Evolutionary conservation across 1,140 invertebrate species (phyloP).

Genomic region (Apolygus lucorum): DNA sequence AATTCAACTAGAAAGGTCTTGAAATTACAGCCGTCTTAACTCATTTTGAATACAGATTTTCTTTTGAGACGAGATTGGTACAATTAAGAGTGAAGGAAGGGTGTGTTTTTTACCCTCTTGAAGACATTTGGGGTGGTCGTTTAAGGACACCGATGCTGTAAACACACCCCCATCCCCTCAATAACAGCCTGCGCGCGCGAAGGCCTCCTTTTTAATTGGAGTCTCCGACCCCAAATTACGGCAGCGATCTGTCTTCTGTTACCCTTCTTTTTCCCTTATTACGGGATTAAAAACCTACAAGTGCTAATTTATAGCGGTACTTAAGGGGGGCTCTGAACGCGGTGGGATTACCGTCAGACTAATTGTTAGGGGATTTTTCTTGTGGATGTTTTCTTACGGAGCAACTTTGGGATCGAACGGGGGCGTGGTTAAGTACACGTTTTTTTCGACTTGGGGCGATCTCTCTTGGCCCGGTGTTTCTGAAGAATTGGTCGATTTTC

Average conservation of each 20-base stretch:
- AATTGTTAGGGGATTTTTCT: slow-evolving; percentile 24
- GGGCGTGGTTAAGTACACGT: neutral
- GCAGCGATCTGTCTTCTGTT: slow-evolving; percentile 19
- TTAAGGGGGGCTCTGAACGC: slow-evolving; percentile 10
- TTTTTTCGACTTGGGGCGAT: too few species aligned
- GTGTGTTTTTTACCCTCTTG: slow-evolving; percentile 9
- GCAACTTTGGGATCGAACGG: neutral
- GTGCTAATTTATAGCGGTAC: slow-evolving; percentile 25
- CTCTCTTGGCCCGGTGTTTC: too few species aligned
- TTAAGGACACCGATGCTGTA: slow-evolving; percentile 23
- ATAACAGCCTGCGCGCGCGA: slow-evolving; percentile 18
- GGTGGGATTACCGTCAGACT: slow-evolving; percentile 22
- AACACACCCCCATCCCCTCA: slow-evolving; percentile 16
- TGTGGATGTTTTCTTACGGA: neutral
- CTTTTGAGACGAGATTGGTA: slow-evolving; percentile 20
- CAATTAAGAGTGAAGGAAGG: slow-evolving; percentile 11
- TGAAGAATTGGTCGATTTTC: too few species aligned
- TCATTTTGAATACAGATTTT: slow-evolving; percentile 23
- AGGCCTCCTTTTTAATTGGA: slow-evolving; percentile 17
- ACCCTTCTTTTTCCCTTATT: slow-evolving; percentile 15
- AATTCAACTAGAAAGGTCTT: slow-evolving; percentile 5
- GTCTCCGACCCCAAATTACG: slow-evolving; percentile 23
- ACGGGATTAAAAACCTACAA: slow-evolving; percentile 28
- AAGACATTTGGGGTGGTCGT: slow-evolving; percentile 22
- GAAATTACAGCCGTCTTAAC: slow-evolving; percentile 15